Conservation (phyloP, 2,113 vertebrate genomes). For the Lasiurus borealis region DNA sequence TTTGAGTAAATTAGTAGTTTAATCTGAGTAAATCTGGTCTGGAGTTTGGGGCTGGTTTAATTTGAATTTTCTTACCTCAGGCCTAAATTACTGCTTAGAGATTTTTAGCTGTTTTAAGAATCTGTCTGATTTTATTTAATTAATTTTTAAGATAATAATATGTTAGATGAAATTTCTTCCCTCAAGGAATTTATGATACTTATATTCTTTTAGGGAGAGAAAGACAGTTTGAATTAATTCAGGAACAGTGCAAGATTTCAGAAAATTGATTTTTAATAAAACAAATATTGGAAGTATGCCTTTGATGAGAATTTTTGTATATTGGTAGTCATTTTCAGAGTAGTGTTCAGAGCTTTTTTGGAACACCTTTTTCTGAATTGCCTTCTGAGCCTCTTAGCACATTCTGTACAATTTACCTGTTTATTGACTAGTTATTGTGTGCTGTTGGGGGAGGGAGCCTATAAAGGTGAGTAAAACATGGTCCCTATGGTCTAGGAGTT, state of each 20-base stretch:
- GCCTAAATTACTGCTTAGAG: slow-evolving; percentile 27
- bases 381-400: neutral
- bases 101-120: slow-evolving; percentile 52
- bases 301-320: slow-evolving; percentile 29
- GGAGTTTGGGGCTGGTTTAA: slow-evolving; percentile 48
- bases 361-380: slow-evolving; percentile 46
- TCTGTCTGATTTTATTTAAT: slow-evolving; percentile 46
- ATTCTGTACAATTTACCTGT: neutral
- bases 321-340: neutral
- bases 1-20: slow-evolving; percentile 7
- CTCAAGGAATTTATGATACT: slow-evolving; percentile 56
- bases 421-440: slow-evolving; percentile 19
- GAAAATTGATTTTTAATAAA: slow-evolving; percentile 27
- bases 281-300: neutral
- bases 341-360: slow-evolving; percentile 20
- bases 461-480: neutral
- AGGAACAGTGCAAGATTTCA: neutral
- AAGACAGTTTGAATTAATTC: slow-evolving; percentile 52
- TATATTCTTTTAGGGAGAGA: slow-evolving; percentile 38
- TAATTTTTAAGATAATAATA: slow-evolving; percentile 44
- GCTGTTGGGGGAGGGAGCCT: neutral
- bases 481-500: neutral
- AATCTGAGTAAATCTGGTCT: slow-evolving; percentile 60
- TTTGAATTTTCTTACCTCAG: slow-evolving; percentile 46
- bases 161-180: slow-evolving; percentile 1